Percentiles rank a stretch among this genome's conserved stretches.
phyloP scores from a whole-genome alignment of 2,888 invertebrate genomes.

The Cheilosia soror region DNA sequence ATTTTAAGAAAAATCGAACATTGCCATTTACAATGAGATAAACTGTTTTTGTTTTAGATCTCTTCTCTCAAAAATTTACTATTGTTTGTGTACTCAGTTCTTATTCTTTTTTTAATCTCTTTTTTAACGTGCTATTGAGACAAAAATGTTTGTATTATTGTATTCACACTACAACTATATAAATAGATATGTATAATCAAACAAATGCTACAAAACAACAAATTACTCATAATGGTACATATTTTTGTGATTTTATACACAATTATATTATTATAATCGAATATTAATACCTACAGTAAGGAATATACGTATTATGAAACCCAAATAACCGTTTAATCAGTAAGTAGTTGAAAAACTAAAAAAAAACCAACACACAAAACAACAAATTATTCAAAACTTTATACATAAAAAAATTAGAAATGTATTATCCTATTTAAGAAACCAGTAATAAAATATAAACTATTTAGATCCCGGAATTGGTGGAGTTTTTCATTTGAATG shows the following conservation, averaged over 20 bases:
- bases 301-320: conserved; percentile 50
- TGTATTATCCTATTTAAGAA: conserved; percentile 68
- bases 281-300: conserved; percentile 55
- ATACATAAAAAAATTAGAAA: conserved; percentile 61
- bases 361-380: neutral
- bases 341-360: conserved; percentile 41
- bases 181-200: conserved; percentile 54
- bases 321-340: conserved; percentile 52
- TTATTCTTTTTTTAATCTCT: conserved; percentile 18
- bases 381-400: conserved; percentile 64
- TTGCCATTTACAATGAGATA: conserved; percentile 72
- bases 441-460: conserved; percentile 62
- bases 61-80: conserved; percentile 36
- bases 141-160: conserved; percentile 38
- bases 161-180: conserved; percentile 45
- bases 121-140: conserved; percentile 52
- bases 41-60: conserved; percentile 29
- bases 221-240: conserved; percentile 68
- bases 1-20: conserved; percentile 58
- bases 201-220: conserved; percentile 61
- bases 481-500: neutral
- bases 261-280: conserved; percentile 69
- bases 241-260: conserved; percentile 75
- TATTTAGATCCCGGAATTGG: conserved; percentile 55
- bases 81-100: conserved; percentile 21